Base-by-base conservation (phyloP, 2,888 invertebrate genomes). In the Adelognathus sp. region DNA sequence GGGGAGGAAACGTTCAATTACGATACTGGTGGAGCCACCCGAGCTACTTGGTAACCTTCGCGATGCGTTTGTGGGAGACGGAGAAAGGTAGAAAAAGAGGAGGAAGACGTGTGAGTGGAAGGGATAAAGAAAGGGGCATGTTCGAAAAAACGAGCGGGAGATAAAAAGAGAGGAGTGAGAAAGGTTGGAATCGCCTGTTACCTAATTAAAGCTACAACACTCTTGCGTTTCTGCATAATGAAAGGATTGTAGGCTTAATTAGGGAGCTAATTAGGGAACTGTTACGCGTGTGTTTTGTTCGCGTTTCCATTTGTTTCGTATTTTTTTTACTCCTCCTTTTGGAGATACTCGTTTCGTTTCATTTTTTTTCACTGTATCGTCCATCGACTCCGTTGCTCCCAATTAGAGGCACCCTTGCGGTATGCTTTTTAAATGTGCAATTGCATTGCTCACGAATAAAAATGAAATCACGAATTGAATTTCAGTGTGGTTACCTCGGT, bases 401-500 rank as follows among this genome's bases (percentile, higher is more conserved):
- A 39, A 31, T 71, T 46, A 39, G 4, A 52, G 31, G 70, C 70
- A 46, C 29, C 46, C 67, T 31, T 18, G 36, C 24, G 7, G 11
- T 18, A 29, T 18, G 36, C n/a, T 52, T 52, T 18, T 54, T 27
- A 18, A 16, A 9, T 36, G 7, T 14, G 29, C 11, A 33, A 11
- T 21, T 14, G 31, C 6, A 5, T 16, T 9, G 31, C 16, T 50
- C 18, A 24, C 1, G 16, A 52, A 39, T 61, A 31, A 5, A 54
- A 73, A 41, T 21, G 1, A 54, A 66, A 41, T 39, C 39, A n/a
- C 21, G 9, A 44, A 44, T 81, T 74, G 75, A 81, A 75, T 80
- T 93, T 31, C 91, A 95, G 95, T 86, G 94, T 94, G 79, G 94
- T 94, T 16, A 94, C 95, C 24, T 94, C 95, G 7, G 94, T 95